A percentile compares a stretch with the other conserved stretches of the same genome.
Conservation (phyloP, 1,140 invertebrate genomes). For the Drosophila elegans region DNA sequence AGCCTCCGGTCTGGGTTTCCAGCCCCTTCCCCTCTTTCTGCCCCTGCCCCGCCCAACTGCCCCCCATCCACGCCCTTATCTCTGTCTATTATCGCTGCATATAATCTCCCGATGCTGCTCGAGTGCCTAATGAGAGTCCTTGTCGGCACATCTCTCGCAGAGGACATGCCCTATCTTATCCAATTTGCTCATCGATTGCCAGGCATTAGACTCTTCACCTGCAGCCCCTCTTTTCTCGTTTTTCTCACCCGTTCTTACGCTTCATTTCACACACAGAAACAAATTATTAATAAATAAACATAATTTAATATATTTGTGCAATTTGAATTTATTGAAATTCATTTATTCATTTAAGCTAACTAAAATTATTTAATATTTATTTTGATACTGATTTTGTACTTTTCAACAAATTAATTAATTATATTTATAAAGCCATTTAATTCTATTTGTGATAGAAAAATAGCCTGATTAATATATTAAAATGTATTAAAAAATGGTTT, state of each 20-base stretch:
- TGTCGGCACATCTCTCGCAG: constrained; percentile 44
- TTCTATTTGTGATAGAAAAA: neutral
- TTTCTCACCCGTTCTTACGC: neutral
- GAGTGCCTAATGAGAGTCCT: constrained; percentile 71
- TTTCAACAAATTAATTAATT: too few species aligned
- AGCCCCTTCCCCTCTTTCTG: neutral
- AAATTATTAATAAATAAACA: neutral
- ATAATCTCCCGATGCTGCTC: constrained; percentile 48
- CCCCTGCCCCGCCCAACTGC: neutral
- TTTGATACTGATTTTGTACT: too few species aligned
- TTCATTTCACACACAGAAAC: constrained; percentile 6
- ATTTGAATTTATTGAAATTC: too few species aligned
- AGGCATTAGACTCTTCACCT: constrained; percentile 59
- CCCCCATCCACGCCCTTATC: constrained; percentile 53
- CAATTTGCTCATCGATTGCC: constrained; percentile 48
- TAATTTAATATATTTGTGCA: neutral
- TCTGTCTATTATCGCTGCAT: constrained; percentile 68
- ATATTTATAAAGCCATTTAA: constrained; percentile 7
- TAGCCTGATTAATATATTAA: neutral
- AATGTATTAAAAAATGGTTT: neutral
- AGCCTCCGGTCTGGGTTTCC: constrained; percentile 36
- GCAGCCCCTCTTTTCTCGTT: constrained; percentile 6
- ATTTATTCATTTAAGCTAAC: too few species aligned
- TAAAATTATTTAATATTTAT: too few species aligned
- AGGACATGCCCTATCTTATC: constrained; percentile 59